These are phyloP conservation scores for Gallinago undulata DNA, from an alignment of 2,113 vertebrate genomes.

Conservation along the genomic window DNA sequence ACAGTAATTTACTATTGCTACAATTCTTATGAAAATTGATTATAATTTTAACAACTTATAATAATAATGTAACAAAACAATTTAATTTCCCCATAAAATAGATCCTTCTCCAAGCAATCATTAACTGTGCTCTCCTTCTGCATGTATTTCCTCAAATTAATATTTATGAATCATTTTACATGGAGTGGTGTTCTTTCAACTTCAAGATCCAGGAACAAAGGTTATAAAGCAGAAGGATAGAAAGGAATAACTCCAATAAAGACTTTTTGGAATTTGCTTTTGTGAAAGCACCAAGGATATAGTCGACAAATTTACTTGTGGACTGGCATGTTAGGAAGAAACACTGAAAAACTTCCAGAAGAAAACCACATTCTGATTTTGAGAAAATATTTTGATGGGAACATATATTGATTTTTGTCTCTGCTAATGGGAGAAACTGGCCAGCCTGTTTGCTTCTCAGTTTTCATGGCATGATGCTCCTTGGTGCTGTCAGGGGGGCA, in stretches of 20 bases:
- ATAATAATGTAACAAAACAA: conserved; percentile 9
- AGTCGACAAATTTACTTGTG: neutral
- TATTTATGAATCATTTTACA: conserved; percentile 35
- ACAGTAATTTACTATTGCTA: conserved; percentile 29
- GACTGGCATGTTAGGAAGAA: neutral
- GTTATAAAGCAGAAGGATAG: neutral
- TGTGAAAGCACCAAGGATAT: neutral
- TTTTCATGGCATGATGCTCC: neutral
- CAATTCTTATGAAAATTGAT: conserved; percentile 50
- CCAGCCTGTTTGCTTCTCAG: neutral
- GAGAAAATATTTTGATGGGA: neutral
- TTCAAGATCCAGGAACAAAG: neutral
- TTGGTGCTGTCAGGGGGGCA: neutral
- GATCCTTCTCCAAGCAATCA: neutral
- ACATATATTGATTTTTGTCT: neutral
- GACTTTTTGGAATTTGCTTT: neutral
- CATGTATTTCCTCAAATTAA: neutral
- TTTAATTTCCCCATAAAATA: conserved; percentile 28
- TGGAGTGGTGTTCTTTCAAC: neutral
- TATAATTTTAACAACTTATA: conserved; percentile 28
- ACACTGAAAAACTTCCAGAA: neutral
- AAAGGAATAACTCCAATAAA: neutral
- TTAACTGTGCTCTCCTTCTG: neutral
- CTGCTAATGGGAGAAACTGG: neutral
- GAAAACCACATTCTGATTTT: neutral